These are phyloP conservation scores for Chelon labrosus DNA, from an alignment of 2,797 vertebrate species.

Conservation along the genomic window DNA sequence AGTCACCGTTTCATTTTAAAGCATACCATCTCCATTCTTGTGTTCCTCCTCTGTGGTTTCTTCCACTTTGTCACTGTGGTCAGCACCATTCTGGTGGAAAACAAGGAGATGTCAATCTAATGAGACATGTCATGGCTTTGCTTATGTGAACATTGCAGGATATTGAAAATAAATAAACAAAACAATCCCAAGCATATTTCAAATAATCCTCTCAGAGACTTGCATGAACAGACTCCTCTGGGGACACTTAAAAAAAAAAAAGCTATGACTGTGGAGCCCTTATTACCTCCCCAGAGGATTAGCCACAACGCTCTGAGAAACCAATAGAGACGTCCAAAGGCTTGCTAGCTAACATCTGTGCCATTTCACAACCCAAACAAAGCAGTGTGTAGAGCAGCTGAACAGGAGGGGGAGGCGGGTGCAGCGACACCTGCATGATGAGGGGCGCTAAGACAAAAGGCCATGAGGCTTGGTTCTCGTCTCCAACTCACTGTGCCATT, in stretches of 20 bases:
- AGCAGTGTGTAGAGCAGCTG: conserved; percentile 73
- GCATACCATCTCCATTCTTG: conserved; percentile 79
- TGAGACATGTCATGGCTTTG: background rate
- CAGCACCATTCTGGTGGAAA: conserved; percentile 82
- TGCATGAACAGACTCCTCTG: conserved; percentile 30
- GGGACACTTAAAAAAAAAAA: conserved; percentile 41
- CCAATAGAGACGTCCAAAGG: conserved; percentile 50
- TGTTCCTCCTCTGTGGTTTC: conserved; percentile 78
- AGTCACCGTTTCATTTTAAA: background rate
- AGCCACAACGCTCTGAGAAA: conserved; percentile 52
- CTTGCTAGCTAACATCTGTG: conserved; percentile 79
- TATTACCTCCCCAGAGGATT: conserved; percentile 65
- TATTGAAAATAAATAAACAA: background rate
- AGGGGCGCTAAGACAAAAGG: conserved; percentile 83
- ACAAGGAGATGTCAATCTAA: conserved; percentile 18
- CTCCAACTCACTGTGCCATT: conserved; percentile 88
- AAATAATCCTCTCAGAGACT: conserved; percentile 37
- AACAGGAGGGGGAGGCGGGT: conserved; percentile 69
- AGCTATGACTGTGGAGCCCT: conserved; percentile 25
- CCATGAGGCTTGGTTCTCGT: conserved; percentile 73
- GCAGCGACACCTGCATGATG: conserved; percentile 84
- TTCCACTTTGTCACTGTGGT: conserved; percentile 84
- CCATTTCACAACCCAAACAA: conserved; percentile 84
- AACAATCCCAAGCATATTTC: conserved; percentile 23
- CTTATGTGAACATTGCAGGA: background rate